A percentile compares a stretch with the other conserved stretches of the same genome.
These are phyloP conservation scores for Tarsius wallacei DNA, from an alignment of 2,797 vertebrate genomes.

Conservation along the genomic window DNA sequence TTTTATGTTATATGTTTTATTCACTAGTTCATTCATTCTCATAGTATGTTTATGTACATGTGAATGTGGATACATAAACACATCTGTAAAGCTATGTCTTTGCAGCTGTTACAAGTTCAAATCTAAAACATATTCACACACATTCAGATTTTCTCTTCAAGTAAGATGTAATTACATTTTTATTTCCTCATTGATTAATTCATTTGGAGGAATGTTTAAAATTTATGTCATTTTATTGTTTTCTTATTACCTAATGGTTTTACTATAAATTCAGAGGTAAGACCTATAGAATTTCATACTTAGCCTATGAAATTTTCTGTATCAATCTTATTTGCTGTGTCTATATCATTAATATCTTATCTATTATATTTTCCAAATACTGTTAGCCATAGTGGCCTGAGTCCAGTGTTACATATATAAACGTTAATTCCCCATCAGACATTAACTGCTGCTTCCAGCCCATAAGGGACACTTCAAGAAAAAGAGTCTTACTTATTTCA, in stretches of 20 bases:
- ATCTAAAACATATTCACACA: background rate
- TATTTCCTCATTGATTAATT: background rate
- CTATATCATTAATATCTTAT: no score
- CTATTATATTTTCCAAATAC: background rate
- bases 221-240: background rate
- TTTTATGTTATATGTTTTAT: background rate
- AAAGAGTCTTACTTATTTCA: background rate
- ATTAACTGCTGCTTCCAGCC: background rate
- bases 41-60: background rate
- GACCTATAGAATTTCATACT: background rate
- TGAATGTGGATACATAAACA: background rate
- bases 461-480: background rate
- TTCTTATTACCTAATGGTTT: background rate
- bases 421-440: background rate
- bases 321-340: background rate
- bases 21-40: background rate
- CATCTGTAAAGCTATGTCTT: background rate
- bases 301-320: background rate
- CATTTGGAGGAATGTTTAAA: background rate
- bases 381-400: background rate
- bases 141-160: background rate
- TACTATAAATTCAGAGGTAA: background rate
- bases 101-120: background rate
- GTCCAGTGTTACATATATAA: background rate
- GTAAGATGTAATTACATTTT: background rate